Percentiles rank a stretch among this genome's conserved stretches.
These are phyloP conservation scores for Ectemnius continuus DNA, from an alignment of 2,888 invertebrate species.

Conservation along the genomic window DNA sequence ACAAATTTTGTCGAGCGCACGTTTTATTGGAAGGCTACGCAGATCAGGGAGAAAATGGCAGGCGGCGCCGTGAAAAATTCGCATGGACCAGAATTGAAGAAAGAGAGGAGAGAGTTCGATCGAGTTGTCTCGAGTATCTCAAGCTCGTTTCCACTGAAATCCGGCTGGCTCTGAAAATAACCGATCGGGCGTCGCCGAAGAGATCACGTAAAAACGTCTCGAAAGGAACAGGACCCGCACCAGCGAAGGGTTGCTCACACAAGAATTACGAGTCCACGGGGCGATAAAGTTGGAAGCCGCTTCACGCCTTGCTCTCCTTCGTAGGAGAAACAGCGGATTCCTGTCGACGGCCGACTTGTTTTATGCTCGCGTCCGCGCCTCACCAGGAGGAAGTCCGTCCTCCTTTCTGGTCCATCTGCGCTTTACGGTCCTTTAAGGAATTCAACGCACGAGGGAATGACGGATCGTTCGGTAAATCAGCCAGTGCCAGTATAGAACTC, in stretches of 20 bases:
- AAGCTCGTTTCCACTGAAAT: constrained; percentile 15
- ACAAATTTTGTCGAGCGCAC: constrained; percentile 3
- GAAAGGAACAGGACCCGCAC: constrained; percentile 40
- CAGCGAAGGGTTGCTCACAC: constrained; percentile 57
- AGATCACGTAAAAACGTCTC: constrained; percentile 52
- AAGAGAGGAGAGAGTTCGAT: constrained; percentile 4
- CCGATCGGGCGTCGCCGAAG: constrained; percentile 54
- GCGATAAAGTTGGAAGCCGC: constrained; percentile 72
- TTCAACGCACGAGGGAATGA: constrained; percentile 60
- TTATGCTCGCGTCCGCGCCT: constrained; percentile 66
- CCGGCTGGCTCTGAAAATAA: constrained; percentile 51
- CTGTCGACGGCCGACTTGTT: constrained; percentile 75
- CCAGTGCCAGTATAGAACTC: constrained; percentile 9
- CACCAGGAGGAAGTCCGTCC: constrained; percentile 63
- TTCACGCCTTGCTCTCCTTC: constrained; percentile 61
- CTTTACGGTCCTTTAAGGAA: constrained; percentile 74
- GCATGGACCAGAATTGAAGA: background rate
- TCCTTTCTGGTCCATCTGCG: constrained; percentile 73
- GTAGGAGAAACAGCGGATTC: constrained; percentile 67
- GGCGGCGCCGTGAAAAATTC: constrained; percentile 6
- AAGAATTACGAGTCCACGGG: constrained; percentile 76
- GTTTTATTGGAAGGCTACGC: background rate
- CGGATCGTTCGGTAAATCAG: constrained; percentile 32
- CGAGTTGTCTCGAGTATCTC: too few relatives aligned
- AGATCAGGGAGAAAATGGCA: background rate